Conservation (phyloP, 2,888 invertebrate species). For the Drosophila kambysellisi region DNA sequence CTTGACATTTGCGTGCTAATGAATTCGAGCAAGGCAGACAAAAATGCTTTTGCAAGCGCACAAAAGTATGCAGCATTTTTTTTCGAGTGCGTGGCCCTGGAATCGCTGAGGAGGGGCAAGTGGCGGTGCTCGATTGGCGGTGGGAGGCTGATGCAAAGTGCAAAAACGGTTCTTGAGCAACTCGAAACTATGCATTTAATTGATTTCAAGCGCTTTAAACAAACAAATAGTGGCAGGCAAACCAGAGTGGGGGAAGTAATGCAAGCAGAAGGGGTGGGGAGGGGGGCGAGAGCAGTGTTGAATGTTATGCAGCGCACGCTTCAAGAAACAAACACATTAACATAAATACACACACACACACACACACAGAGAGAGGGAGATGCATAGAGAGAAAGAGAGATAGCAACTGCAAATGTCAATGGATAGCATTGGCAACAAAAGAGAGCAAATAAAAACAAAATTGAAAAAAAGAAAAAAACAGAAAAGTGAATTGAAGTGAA, state of each 20-base stretch:
- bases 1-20: constrained; percentile 68
- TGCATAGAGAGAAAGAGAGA: neutral
- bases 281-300: neutral
- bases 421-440: constrained; percentile 16
- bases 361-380: neutral
- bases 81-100: constrained; percentile 12
- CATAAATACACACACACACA: constrained; percentile 36
- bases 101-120: neutral
- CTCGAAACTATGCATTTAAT: constrained; percentile 80
- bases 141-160: constrained; percentile 27
- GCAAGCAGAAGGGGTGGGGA: neutral
- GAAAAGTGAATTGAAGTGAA: neutral
- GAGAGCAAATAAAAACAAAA: constrained; percentile 15
- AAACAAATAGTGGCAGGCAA: constrained; percentile 44
- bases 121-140: neutral
- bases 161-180: constrained; percentile 57
- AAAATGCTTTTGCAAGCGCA: constrained; percentile 70
- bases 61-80: constrained; percentile 63
- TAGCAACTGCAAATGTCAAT: constrained; percentile 38
- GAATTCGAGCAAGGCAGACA: constrained; percentile 73
- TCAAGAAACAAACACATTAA: constrained; percentile 67
- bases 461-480: constrained; percentile 1
- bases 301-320: constrained; percentile 53
- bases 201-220: constrained; percentile 72
- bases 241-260: neutral